Evolutionary conservation across 2,113 vertebrate genomes (phyloP), one percentile per base, ranked within the genome.

Genomic region (Lampris incognitus): DNA sequence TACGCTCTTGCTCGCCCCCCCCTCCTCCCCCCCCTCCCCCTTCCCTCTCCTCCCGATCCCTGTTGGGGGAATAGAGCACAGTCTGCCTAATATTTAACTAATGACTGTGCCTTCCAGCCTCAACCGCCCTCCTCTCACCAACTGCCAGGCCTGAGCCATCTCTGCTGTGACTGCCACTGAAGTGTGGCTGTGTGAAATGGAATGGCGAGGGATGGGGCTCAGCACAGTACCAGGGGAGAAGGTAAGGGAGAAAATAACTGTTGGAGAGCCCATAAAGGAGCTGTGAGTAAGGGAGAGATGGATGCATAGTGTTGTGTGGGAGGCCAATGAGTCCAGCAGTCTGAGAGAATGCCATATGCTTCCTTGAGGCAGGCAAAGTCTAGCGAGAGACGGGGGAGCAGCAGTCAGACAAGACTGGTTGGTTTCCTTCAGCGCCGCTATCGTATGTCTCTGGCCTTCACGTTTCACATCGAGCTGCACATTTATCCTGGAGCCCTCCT

Each of bases 41-140:
- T 24, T 24, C 24, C 24, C 24, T 24, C 24, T 24, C 24, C 24
- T 24, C 24, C 24, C 24, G 24, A 24, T 75, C 59, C 60, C 75
- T 84, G 82, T 69, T 83, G 58, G 81, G 83, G 84, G 85, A 85
- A 74, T 80, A 81, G 73, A 74, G 82, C 84, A 83, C 85, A 91
- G 86, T 63, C 85, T 89, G 88, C 88, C 85, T 92, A 92, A 92
- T 91, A 89, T 89, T 92, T 92, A 92, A 92, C 88, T 92, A 90
- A 92, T 92, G 89, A 90, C 81, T 85, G 69, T 72, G 83, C 81
- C 89, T 90, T 85, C 74, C 81, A 85, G 85, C 80, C 73, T 84
- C 60, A 57, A 74, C 85, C 42, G 39, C 87, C 85, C 84, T 87
- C 77, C 81, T 90, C 88, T 85, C 83, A 84, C 88, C 87, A 86